Evolutionary conservation across 2,113 vertebrate genomes (phyloP), one percentile per base, ranked within the genome.

Genomic region (Saiga tatarica): DNA sequence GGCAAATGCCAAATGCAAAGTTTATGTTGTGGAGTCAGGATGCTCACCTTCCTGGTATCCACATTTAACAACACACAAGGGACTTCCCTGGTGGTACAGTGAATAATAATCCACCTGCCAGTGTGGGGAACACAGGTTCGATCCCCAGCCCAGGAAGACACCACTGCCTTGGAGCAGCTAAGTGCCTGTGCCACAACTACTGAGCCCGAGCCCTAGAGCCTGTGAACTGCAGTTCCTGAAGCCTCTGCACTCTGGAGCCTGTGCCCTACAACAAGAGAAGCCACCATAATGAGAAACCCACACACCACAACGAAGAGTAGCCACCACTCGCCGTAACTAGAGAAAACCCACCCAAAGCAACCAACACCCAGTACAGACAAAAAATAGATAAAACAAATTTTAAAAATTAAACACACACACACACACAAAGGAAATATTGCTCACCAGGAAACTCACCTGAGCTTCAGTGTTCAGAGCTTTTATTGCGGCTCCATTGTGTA

Each of bases 371-470:
- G 71, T 26, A 42, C 71, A 76, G 71, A 26, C 71, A 15, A 42
- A 76, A 76, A 7, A 26, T 23, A 76, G n/a, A 26, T 26, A 42
- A 42, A 26, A 14, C 14, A 42, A 14, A 76, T 42, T 76, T 26
- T 42, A 26, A 42, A 76, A 76, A 76, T 39, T 74, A 25, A 74
- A 74, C 5, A 55, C 2, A 62, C 8, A 71, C 17, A 36, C 33
- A 21, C 67, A 0, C 30, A 52, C 11, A 11, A 0, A 33, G 0
- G 4, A 52, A 79, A 9, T 30, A 7, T 2, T 50, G 15, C 62
- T 47, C 25, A 7, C 26, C 16, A 2, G 39, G 60, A 36, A 10
- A 16, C 30, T 64, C 55, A 6, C 57, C 79, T n/a, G 78, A 71
- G 79, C 50, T 50, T 96, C 62, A 10, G 3, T 14, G 25, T 81